Base-by-base conservation (phyloP, 2,888 invertebrate species). In the Phorcus lineatus region DNA sequence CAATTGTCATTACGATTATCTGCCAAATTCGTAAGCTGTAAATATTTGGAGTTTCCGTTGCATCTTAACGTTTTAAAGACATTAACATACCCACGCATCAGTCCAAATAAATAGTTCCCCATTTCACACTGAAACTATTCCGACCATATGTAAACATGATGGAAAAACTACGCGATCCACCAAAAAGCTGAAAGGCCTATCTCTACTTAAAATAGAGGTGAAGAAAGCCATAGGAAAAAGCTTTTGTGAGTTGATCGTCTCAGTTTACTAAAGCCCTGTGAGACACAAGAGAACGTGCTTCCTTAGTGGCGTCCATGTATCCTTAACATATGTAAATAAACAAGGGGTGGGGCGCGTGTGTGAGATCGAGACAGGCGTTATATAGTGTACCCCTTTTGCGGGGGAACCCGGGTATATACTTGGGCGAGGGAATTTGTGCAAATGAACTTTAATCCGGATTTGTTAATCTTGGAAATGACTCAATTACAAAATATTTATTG, bases 171-270 rank as follows among this genome's bases (percentile, higher is more conserved):
- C 36, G 36, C 70, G 36, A 70, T 70, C 36, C 36, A 17, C 31
- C 40, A 40, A 70, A 70, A 40, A 36, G 36, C 31, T 19, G 40
- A 70, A 19, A 31, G 36, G 36, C 19, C 16, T 40, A 70, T 36
- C 19, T 40, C 70, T 40, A 40, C 70, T 70, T 11, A 36, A 40
- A 36, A 70, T 70, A 70, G 70, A 70, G 28, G 36, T 70, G 70
- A 70, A 70, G 40, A 40, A 3, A 70, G 70, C 70, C 17, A 17
- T n/a, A 40, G 36, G 70, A 19, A 31, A 40, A 40, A 40, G 70
- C 70, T 70, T 70, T 70, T 70, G 70, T 70, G 36, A n/a, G 70
- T 11, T 22, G 36, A 36, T 36, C 70, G 70, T 70, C 70, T 70
- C 19, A 31, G 40, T 40, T 70, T 70, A 28, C 70, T 70, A 70